Evolutionary conservation across 2,888 invertebrate species (phyloP).

Genomic region (Hoplodrina ambigua): DNA sequence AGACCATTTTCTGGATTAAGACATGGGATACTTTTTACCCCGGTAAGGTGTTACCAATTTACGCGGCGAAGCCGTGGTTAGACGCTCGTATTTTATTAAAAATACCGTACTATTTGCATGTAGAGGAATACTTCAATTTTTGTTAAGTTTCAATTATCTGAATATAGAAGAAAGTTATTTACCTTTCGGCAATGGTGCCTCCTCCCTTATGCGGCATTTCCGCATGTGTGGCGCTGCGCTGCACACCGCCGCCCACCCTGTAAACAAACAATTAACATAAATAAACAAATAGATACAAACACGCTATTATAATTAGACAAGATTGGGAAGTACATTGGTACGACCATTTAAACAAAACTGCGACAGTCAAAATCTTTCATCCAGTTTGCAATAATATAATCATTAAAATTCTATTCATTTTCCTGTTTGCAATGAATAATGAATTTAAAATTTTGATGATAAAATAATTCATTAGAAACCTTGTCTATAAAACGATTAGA

Average conservation of each 20-base stretch:
- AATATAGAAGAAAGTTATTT: conserved; percentile 22
- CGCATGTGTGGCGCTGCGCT: conserved; percentile 89
- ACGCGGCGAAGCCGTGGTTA: no score
- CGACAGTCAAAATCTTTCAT: background rate
- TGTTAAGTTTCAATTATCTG: background rate
- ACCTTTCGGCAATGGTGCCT: conserved; percentile 91
- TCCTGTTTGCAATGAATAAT: background rate
- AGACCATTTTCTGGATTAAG: no score
- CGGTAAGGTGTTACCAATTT: no score
- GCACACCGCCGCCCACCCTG: conserved; percentile 85
- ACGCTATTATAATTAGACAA: background rate
- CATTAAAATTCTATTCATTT: background rate
- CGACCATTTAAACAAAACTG: background rate
- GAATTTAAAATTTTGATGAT: background rate
- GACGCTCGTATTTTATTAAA: no score
- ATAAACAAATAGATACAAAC: conserved; percentile 9
- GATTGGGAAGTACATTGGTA: background rate
- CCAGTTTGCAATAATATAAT: background rate
- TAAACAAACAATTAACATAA: conserved; percentile 63
- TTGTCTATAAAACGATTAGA: background rate
- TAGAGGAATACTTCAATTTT: no score
- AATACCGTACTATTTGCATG: no score
- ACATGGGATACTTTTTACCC: no score
- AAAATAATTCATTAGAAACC: background rate
- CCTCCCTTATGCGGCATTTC: conserved; percentile 88